phyloP scores from a whole-genome alignment of 2,888 invertebrate genomes.

The Yponomeuta sedellus region DNA sequence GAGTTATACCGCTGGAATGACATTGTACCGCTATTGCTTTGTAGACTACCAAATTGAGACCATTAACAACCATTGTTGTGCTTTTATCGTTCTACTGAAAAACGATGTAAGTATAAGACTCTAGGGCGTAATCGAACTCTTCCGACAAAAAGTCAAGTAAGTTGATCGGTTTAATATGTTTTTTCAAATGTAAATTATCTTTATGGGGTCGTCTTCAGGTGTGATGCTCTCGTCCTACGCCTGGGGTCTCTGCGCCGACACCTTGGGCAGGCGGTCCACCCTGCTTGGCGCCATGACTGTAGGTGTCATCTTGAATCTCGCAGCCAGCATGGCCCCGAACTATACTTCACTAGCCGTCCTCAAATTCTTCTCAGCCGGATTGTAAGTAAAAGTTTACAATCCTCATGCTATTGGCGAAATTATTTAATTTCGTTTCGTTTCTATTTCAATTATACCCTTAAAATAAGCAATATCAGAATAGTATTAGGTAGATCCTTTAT shows the following conservation, averaged over 20 bases:
- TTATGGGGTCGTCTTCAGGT: conserved; percentile 23
- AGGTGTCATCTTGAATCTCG: conserved; percentile 41
- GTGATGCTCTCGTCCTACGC: conserved; percentile 57
- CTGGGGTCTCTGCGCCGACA: conserved; percentile 60
- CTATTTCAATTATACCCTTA: background rate
- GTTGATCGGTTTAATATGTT: too few species aligned
- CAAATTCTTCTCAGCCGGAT: conserved; percentile 52
- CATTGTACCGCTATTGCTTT: too few species aligned
- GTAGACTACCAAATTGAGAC: too few species aligned
- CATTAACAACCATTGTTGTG: too few species aligned
- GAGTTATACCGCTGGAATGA: too few species aligned
- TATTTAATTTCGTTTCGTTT: background rate
- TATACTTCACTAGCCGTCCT: conserved; percentile 40
- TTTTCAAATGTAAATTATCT: background rate
- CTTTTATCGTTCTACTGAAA: too few species aligned
- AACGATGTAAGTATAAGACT: too few species aligned
- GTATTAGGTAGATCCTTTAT: too few species aligned
- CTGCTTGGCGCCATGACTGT: conserved; percentile 54
- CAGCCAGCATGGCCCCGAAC: conserved; percentile 48
- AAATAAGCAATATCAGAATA: background rate
- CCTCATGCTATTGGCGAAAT: background rate
- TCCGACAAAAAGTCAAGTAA: too few species aligned
- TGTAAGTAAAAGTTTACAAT: conserved; percentile 40
- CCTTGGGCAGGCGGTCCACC: conserved; percentile 46
- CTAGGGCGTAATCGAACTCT: too few species aligned